Evolutionary conservation across 2,888 invertebrate genomes (phyloP), one percentile per base, ranked within the genome.

Genomic region (Dendrolimus pini): DNA sequence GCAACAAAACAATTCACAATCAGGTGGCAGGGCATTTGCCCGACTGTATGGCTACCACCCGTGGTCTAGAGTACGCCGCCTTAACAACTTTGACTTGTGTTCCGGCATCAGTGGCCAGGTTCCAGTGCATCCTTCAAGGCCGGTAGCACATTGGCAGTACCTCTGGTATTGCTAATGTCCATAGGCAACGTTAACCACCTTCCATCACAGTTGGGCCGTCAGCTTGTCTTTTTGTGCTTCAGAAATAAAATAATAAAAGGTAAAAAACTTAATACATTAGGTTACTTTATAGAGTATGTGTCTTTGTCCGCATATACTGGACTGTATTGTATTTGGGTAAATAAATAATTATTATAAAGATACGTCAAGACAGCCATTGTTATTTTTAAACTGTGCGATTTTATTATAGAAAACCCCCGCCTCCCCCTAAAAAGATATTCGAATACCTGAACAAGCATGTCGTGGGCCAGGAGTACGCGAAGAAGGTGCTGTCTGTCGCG

Each of bases 401-500:
- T 61, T 54, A 10, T 56, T 58, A 84, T 77, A 93, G 95, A 74
- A 97, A 96, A 85, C 97, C 97, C 7, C 97, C 98, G n/a, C 98
- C 98, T 7, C 96, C 97, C 1, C 98, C 98, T 0, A 98, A 97
- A 89, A 98, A 98, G 94, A 99, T 99, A 64, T 98, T 96, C 91
- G 97, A 98, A 76, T 99, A 97, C 88, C 91, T 99, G 65, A 97
- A 99, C 90, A 96, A 96, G 75, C 98, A 98, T 89, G 99, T 99
- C 12, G 95, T 99, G 30, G 99, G 99, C 0, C 99, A 99, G 85
- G 97, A 98, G 67, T 94, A 96, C 82, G 99, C 99, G 1, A 99
- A 99, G 89, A 99, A 99, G 89, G 98, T 99, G 53, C 91, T 99
- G 52, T 95, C 99, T 0, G 99, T 99, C 52, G 99, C 99, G 10